Base-by-base conservation (phyloP, 2,888 invertebrate genomes). In the Trimorus sp. region DNA sequence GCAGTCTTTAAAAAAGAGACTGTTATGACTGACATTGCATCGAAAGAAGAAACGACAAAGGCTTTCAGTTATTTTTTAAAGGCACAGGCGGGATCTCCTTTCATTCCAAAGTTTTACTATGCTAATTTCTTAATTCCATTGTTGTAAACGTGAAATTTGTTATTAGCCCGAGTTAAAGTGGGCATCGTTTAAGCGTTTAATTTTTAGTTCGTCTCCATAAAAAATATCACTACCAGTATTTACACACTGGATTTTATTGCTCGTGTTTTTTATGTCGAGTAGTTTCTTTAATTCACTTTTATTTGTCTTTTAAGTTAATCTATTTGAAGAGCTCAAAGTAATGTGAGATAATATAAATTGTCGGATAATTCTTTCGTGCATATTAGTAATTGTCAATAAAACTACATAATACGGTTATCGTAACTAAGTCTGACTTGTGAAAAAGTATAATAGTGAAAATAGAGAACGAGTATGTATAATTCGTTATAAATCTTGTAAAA, bases 1-100 rank as follows among this genome's bases (percentile, higher is more conserved):
- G 56, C 58, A 76, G 66, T 62, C 76, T 76, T 76, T 80, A 70
- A 80, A 80, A 80, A 80, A 80, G 74, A 80, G 75, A 70, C 80
- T 75, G 80, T 75, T 80, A 56, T 69, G 73, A 78, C 42, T 73
- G 60, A 69, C 66, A 65, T 66, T 66, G 51, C 59, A 71, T 45
- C 63, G 58, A 65, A 51, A 51, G 60, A 77, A 54, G 12, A 56
- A 9, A 58, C 49, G 12, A 12, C 12, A 68, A 7, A 48, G 42
- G 7, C 54, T 37, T 14, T 65, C 26, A 9, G 45, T 36, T 26
- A 7, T 51, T 8, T 53, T 42, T 51, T 51, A 15, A 3, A n/a
- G 26, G 26, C 26, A 26, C 26, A 3, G 4, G 4, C 26, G 26
- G 26, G 26, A 4, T 26, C 26, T n/a, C n/a, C n/a, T n/a, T n/a